These are phyloP conservation scores for Deladenus siricidicola DNA, from an alignment of 2,888 invertebrate species.

Conservation along the genomic window DNA sequence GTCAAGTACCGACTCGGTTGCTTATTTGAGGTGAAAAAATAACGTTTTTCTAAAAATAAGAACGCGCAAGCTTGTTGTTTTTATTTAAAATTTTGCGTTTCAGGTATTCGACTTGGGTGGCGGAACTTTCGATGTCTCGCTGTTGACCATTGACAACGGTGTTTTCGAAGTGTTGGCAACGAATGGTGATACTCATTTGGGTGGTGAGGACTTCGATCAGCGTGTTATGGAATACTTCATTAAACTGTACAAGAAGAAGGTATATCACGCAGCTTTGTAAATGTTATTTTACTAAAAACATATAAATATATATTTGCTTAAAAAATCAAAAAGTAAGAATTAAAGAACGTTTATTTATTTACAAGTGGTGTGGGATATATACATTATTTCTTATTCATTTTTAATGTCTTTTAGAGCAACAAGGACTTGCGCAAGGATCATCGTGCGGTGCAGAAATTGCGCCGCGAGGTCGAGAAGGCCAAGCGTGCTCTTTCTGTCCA, in stretches of 20 bases:
- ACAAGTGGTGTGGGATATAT: not conserved
- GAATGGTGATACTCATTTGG: slow-evolving; percentile 53
- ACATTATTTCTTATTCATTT: not conserved
- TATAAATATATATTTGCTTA: no score
- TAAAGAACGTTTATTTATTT: no score
- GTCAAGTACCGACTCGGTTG: no score
- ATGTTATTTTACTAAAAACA: no score
- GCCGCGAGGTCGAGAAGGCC: slow-evolving; percentile 56
- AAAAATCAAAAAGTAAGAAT: no score
- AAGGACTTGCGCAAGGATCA: slow-evolving; percentile 55
- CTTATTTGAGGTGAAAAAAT: no score
- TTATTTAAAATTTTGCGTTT: no score
- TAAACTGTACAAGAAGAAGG: slow-evolving; percentile 64
- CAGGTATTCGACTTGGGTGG: slow-evolving; percentile 93
- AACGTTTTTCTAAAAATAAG: no score
- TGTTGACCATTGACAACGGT: slow-evolving; percentile 94
- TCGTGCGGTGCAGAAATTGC: slow-evolving; percentile 55
- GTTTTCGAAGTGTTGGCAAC: slow-evolving; percentile 71
- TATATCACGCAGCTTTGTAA: no score
- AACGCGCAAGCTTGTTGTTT: no score
- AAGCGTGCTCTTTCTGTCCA: slow-evolving; percentile 76
- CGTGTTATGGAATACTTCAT: slow-evolving; percentile 77
- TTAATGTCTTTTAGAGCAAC: slow-evolving; percentile 40
- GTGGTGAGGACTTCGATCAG: slow-evolving; percentile 79
- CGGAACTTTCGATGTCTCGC: slow-evolving; percentile 96